Evolutionary conservation across 2,888 invertebrate species (phyloP), one percentile per base, ranked within the genome.

Genomic region (Alloscopus bannaensis): DNA sequence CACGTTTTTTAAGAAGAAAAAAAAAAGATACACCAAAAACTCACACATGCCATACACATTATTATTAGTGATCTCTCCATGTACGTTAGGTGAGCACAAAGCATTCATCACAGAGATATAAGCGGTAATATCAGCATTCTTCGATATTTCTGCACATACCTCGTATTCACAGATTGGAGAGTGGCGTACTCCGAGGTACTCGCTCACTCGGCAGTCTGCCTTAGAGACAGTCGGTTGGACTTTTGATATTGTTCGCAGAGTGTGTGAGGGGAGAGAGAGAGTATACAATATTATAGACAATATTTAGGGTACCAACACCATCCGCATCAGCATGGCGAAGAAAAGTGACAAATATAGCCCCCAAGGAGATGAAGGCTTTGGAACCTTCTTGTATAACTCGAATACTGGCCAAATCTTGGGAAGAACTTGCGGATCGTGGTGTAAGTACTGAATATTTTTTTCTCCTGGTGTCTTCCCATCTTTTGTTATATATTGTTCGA

Each of bases 311-410:
- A 1, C 22, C 31, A n/a, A n/a, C n/a, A n/a, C n/a, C n/a, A n/a
- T n/a, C n/a, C n/a, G n/a, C n/a, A 52, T 50, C 50, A 82, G 80
- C 45, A 82, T 79, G 75, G 68, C 79, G 45, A 80, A 80, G 47
- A 82, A 80, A 65, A 68, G 68, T 68, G 79, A 79, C 65, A 80
- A 82, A 65, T 82, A 75, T 59, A 80, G 72, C 45, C 82, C 82
- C 50, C 59, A 76, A 29, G 50, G 65, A 18, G 72, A 72, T 22
- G 82, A 72, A 31, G 79, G 79, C 36, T 59, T 80, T 18, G 79
- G 76, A 42, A 73, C 24, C 22, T 82, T 82, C 69, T 29, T 82
- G n/a, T 82, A 82, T 47, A 69, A 82, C 52, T 80, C 80, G 6
- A 70, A 81, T 11, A 78, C 75, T 36, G 83, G 83, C 26, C 68